These are phyloP conservation scores for Gonatopus flavifemur DNA, from an alignment of 1,140 invertebrate species.

Conservation along the genomic window DNA sequence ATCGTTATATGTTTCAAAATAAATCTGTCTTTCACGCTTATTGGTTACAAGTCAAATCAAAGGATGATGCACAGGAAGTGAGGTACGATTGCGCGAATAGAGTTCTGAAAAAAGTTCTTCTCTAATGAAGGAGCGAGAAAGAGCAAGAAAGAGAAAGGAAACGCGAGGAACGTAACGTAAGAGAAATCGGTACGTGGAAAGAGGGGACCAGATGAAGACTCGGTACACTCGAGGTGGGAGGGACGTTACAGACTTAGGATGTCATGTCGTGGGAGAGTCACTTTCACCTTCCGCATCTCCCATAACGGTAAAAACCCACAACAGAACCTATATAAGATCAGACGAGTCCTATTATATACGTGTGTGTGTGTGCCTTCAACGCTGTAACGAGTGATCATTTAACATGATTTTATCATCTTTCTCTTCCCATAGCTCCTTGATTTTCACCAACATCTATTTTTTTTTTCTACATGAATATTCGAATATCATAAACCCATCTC, in stretches of 20 bases:
- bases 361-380: too few species aligned
- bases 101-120: conserved; percentile 11
- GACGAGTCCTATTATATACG: conserved; percentile 12
- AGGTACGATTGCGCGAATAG: background rate
- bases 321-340: conserved; percentile 19
- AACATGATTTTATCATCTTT: too few species aligned
- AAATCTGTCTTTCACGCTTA: too few species aligned
- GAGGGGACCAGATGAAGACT: conserved; percentile 5
- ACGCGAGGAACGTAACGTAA: background rate
- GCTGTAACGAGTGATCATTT: too few species aligned
- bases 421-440: too few species aligned
- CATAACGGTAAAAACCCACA: conserved; percentile 46
- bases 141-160: background rate
- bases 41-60: too few species aligned
- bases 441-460: too few species aligned
- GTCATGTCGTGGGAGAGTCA: conserved; percentile 58
- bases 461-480: too few species aligned
- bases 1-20: too few species aligned
- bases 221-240: conserved; percentile 11
- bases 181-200: conserved; percentile 16
- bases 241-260: conserved; percentile 38
- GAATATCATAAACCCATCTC: too few species aligned
- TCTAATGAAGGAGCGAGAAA: background rate
- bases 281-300: conserved; percentile 50
- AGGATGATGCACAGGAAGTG: too few species aligned